These are phyloP conservation scores for Caenorhabditis macrosperma DNA, from an alignment of 2,888 invertebrate species.

Conservation along the genomic window DNA sequence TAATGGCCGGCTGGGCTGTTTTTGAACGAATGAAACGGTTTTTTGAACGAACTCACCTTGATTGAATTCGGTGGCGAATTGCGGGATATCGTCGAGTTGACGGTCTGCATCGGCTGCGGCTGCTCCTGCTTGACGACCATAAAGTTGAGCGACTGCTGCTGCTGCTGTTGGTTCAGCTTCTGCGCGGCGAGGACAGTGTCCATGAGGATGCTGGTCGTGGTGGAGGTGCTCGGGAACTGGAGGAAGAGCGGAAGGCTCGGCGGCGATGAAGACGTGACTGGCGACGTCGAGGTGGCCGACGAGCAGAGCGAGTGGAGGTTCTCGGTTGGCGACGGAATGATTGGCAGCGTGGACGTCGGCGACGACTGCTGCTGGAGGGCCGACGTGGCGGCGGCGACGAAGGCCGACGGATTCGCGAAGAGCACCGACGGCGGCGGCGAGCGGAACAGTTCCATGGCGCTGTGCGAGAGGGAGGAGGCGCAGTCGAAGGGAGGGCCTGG, in stretches of 20 bases:
- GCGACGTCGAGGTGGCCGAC: constrained; percentile 20
- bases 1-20: not conserved
- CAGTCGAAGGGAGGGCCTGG: constrained; percentile 25
- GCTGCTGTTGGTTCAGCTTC: constrained; percentile 44
- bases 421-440: constrained; percentile 43
- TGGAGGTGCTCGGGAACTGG: constrained; percentile 54
- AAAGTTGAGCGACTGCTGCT: constrained; percentile 13
- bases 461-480: not conserved
- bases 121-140: constrained; percentile 27
- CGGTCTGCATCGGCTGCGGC: not conserved
- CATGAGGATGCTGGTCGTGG: constrained; percentile 54
- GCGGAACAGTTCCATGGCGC: constrained; percentile 44
- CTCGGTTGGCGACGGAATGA: constrained; percentile 39
- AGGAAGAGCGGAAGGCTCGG: constrained; percentile 35
- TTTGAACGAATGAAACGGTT: not conserved
- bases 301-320: not conserved
- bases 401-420: constrained; percentile 20
- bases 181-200: constrained; percentile 58
- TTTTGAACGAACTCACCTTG: constrained; percentile 12
- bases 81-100: not conserved
- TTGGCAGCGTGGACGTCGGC: constrained; percentile 30
- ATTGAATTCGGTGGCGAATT: constrained; percentile 28
- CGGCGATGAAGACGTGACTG: constrained; percentile 37
- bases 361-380: constrained; percentile 43
- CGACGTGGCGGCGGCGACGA: constrained; percentile 20